A percentile compares a stretch with the other conserved stretches of the same genome.
Conservation (phyloP, 2,113 vertebrate species). For the Zosterops borbonicus region DNA sequence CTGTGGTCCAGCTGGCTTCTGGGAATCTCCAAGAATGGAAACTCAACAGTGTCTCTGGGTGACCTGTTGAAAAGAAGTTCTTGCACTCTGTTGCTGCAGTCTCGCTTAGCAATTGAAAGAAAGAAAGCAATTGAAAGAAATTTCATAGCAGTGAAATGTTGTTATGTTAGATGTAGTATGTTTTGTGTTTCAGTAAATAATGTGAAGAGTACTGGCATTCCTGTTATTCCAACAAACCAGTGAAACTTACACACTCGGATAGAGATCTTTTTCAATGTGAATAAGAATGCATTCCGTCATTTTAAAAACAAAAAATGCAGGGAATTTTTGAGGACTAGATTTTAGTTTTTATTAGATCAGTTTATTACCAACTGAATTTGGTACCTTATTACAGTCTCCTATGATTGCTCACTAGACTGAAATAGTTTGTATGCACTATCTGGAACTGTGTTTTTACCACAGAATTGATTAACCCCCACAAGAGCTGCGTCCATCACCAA, state of each 20-base stretch:
- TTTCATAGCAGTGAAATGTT: not conserved
- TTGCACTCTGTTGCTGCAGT: not conserved
- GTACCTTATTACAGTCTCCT: not conserved
- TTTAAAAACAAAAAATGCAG: not conserved
- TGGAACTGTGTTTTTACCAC: not conserved
- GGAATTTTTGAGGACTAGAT: not conserved
- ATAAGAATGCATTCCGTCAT: not conserved
- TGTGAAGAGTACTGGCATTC: not conserved
- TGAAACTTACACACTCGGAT: not conserved
- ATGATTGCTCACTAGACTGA: not conserved
- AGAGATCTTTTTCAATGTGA: not conserved
- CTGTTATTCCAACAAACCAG: not conserved
- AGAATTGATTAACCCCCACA: not conserved
- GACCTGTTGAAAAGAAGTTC: not conserved
- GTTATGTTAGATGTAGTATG: not conserved
- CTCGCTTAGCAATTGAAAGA: not conserved
- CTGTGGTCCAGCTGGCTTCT: not conserved
- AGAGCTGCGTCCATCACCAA: accelerated
- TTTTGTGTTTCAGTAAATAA: not conserved
- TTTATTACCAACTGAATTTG: not conserved
- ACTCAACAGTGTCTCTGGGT: not conserved
- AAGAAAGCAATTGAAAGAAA: not conserved
- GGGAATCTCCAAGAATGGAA: not conserved
- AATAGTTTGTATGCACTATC: not conserved
- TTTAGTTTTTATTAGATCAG: not conserved